Evolutionary conservation across 2,888 invertebrate species (phyloP), one percentile per base, ranked within the genome.

Genomic region (Dioctria linearis): DNA sequence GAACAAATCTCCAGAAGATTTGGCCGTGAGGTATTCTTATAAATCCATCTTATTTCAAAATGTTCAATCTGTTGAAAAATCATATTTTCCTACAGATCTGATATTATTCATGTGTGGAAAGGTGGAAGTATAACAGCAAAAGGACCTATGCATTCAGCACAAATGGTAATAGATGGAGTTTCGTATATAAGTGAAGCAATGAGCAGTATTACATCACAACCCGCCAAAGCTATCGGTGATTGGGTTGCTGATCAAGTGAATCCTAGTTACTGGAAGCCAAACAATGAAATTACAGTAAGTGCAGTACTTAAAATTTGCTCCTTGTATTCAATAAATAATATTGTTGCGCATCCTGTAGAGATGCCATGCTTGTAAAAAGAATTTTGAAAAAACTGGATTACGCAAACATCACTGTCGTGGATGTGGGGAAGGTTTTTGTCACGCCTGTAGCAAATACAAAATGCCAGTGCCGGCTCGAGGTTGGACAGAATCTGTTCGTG

Each of bases 371-470:
- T 95, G 95, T 86, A 90, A 91, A 84, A 89, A 87, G 76, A 87
- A 88, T 67, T 93, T 94, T 85, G 89, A 90, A 75, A 86, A 88
- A 71, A 89, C 89, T 57, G 91, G 91, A 40, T 90, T 91, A 39
- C 90, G 90, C 25, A 94, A 93, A 84, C 95, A 94, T 85, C 95
- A 95, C 85, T 95, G 95, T 85, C 92, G 95, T 75, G 90, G 93
- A 0, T 95, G 95, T 87, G 95, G 95, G 0, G 92, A 94, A 86
- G 95, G 95, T 0, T 95, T 95, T 85, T 96, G 95, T 86, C 92
- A 93, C 83, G 86, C 86, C 4, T 96, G 95, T 86, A 94, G 94
- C 3, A 90, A 91, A n/a, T 90, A 91, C 78, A 90, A 90, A 78
- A 90, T 92, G 85, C 91, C 93, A 25, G 95, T 95, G 25, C 95